phyloP scores from a whole-genome alignment of 1,140 invertebrate species.

The Cherax destructor region DNA sequence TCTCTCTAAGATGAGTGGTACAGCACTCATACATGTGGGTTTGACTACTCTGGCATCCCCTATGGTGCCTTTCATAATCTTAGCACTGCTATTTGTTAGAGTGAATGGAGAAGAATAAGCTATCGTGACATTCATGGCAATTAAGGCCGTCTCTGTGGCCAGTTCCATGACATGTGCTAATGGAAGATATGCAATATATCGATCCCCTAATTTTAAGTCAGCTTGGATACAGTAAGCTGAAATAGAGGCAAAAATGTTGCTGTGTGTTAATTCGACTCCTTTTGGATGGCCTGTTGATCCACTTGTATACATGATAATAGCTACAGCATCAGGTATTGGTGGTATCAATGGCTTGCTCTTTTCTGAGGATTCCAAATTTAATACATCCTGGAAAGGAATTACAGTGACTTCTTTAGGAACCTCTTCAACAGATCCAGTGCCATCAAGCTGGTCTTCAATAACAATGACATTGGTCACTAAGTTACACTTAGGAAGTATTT shows the following conservation, averaged over 20 bases:
- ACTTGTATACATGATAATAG: slow-evolving; percentile 78
- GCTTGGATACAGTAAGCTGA: slow-evolving; percentile 65
- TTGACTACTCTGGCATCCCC: slow-evolving; percentile 73
- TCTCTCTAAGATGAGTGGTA: slow-evolving; percentile 73
- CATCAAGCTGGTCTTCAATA: slow-evolving; percentile 72
- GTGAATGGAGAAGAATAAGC: slow-evolving; percentile 74
- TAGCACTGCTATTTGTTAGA: slow-evolving; percentile 73
- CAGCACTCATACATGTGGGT: slow-evolving; percentile 74
- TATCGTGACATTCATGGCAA: slow-evolving; percentile 72
- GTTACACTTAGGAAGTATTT: slow-evolving; percentile 54
- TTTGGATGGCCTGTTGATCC: slow-evolving; percentile 84
- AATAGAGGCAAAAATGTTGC: slow-evolving; percentile 71
- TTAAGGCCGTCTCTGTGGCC: slow-evolving; percentile 71
- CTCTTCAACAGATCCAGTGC: slow-evolving; percentile 58
- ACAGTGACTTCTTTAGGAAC: slow-evolving; percentile 38
- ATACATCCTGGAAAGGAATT: slow-evolving; percentile 59
- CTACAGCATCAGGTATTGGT: slow-evolving; percentile 64
- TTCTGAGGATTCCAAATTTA: slow-evolving; percentile 32
- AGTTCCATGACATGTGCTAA: slow-evolving; percentile 74
- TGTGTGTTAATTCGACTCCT: slow-evolving; percentile 73
- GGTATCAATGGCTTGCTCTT: slow-evolving; percentile 6
- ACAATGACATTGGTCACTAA: slow-evolving; percentile 68
- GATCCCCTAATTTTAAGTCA: slow-evolving; percentile 73
- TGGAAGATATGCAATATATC: slow-evolving; percentile 74
- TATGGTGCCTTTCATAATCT: slow-evolving; percentile 72